phyloP scores from a whole-genome alignment of 2,888 invertebrate genomes.

The Ischnus inquisitorius region DNA sequence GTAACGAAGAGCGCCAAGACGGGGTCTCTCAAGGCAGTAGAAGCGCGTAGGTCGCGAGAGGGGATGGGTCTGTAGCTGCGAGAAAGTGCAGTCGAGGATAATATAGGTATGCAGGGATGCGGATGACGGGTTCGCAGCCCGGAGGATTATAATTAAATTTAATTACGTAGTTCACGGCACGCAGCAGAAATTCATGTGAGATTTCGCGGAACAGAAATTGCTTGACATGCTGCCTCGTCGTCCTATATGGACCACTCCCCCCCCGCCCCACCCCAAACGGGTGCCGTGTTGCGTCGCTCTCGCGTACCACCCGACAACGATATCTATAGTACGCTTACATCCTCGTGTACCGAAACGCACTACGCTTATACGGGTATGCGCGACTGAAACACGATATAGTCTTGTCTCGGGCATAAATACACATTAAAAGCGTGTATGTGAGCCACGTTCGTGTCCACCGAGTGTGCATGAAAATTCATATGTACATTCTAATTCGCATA shows the following conservation, averaged over 20 bases:
- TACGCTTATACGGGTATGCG: background rate
- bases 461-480: constrained; percentile 54
- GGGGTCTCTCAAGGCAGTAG: background rate
- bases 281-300: constrained; percentile 35
- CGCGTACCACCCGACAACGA: constrained; percentile 37
- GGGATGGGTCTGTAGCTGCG: background rate
- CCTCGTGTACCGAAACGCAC: constrained; percentile 21
- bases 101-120: constrained; percentile 65
- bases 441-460: constrained; percentile 45
- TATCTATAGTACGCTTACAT: constrained; percentile 8
- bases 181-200: constrained; percentile 76
- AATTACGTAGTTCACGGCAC: constrained; percentile 80
- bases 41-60: background rate
- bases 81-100: constrained; percentile 43
- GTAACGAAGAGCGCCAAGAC: background rate
- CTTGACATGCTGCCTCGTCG: constrained; percentile 66
- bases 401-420: constrained; percentile 63
- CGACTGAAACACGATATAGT: constrained; percentile 47
- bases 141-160: constrained; percentile 82
- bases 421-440: constrained; percentile 61
- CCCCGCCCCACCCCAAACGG: background rate
- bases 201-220: constrained; percentile 75
- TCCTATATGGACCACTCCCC: constrained; percentile 5
- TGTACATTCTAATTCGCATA: constrained; percentile 61
- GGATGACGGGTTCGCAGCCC: constrained; percentile 77